phyloP scores from a whole-genome alignment of 2,113 vertebrate species.

The Fulica atra region DNA sequence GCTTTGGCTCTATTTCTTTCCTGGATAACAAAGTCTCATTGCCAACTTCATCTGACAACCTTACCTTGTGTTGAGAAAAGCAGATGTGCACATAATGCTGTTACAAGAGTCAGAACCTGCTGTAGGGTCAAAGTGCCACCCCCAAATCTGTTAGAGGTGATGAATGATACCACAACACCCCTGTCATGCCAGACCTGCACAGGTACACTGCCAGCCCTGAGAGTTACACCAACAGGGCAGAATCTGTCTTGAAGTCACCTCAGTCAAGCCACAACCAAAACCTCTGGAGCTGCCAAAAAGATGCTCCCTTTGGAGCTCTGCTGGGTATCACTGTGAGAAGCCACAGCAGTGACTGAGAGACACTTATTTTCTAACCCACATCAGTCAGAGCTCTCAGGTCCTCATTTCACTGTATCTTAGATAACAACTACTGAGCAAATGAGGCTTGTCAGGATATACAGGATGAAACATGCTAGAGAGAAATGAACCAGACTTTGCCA shows the following conservation, averaged over 20 bases:
- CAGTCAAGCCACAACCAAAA: background rate
- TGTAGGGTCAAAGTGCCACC: background rate
- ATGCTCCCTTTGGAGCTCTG: background rate
- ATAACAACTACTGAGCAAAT: background rate
- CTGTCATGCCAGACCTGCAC: background rate
- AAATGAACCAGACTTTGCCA: background rate
- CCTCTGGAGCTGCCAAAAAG: background rate
- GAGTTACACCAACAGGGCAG: background rate
- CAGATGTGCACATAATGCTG: accelerated
- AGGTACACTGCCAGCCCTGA: too few relatives aligned
- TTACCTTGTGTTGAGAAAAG: background rate
- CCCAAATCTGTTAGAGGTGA: background rate
- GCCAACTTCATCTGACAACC: background rate
- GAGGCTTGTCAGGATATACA: background rate
- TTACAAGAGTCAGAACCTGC: background rate
- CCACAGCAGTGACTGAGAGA: background rate
- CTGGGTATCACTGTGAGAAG: background rate
- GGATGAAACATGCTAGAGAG: background rate
- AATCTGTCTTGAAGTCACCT: background rate
- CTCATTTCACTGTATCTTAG: background rate
- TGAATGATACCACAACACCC: accelerated
- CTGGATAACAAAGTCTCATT: background rate
- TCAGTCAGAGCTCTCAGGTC: background rate
- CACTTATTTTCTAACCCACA: background rate
- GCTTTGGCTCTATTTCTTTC: background rate